A percentile compares a stretch with the other conserved stretches of the same genome.
These are phyloP conservation scores for Troglohyphantes excavatus DNA, from an alignment of 2,888 invertebrate species.

Conservation along the genomic window DNA sequence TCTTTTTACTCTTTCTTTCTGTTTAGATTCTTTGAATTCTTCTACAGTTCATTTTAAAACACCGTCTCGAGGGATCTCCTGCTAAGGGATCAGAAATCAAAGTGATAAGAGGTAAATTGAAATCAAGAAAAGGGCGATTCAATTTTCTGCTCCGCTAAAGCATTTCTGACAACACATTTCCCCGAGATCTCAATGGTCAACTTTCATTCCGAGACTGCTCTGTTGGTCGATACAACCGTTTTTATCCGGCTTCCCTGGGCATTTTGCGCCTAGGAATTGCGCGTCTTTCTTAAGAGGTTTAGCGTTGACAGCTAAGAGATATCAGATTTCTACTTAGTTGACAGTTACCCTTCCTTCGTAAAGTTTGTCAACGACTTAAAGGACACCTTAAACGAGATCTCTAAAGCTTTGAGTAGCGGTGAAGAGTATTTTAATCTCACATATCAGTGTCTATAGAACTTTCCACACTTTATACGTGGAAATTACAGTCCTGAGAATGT, in stretches of 20 bases:
- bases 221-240: slow-evolving; percentile 45
- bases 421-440: slow-evolving; percentile 6
- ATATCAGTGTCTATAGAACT: background rate
- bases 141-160: slow-evolving; percentile 74
- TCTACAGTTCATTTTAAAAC: slow-evolving; percentile 41
- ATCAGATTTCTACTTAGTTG: slow-evolving; percentile 46
- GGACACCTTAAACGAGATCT: slow-evolving; percentile 25
- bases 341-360: slow-evolving; percentile 41
- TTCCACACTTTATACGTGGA: background rate
- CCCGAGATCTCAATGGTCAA: slow-evolving; percentile 54
- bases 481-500: background rate
- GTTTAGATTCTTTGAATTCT: too few species aligned
- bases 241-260: background rate
- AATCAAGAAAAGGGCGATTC: slow-evolving; percentile 53
- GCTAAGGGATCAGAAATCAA: slow-evolving; percentile 30
- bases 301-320: slow-evolving; percentile 48
- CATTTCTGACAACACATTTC: slow-evolving; percentile 61
- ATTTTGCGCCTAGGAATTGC: slow-evolving; percentile 30
- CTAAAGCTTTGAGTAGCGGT: slow-evolving; percentile 35
- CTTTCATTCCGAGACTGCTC: slow-evolving; percentile 24
- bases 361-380: slow-evolving; percentile 17
- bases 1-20: slow-evolving; percentile 4
- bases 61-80: slow-evolving; percentile 22
- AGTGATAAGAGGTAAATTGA: slow-evolving; percentile 51
- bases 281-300: slow-evolving; percentile 44